These are phyloP conservation scores for Stramonita haemastoma DNA, from an alignment of 2,888 invertebrate genomes.

Conservation along the genomic window DNA sequence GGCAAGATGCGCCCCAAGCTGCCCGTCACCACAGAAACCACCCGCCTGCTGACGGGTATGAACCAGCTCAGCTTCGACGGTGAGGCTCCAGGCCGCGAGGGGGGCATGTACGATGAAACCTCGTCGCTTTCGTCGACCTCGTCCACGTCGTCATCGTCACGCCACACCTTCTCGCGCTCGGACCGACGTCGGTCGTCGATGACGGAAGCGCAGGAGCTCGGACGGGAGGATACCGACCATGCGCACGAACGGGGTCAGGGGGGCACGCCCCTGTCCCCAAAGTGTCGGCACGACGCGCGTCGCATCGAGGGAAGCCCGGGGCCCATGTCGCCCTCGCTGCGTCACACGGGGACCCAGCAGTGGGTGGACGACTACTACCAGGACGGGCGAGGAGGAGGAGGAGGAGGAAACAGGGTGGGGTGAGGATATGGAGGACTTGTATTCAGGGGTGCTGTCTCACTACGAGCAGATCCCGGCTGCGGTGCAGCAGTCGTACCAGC, in stretches of 20 bases:
- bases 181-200: slow-evolving; percentile 49
- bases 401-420: not conserved
- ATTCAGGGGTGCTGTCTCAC: slow-evolving; percentile 33
- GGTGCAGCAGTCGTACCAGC: not conserved
- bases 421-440: slow-evolving; percentile 22
- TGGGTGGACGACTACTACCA: slow-evolving; percentile 38
- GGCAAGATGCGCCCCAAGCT: slow-evolving; percentile 69
- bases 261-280: slow-evolving; percentile 32
- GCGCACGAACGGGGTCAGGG: slow-evolving; percentile 28
- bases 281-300: slow-evolving; percentile 15
- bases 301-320: slow-evolving; percentile 27
- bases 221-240: slow-evolving; percentile 8
- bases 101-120: slow-evolving; percentile 54
- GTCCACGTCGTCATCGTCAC: slow-evolving; percentile 37
- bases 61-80: slow-evolving; percentile 67
- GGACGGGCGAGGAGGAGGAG: not conserved
- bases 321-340: slow-evolving; percentile 25
- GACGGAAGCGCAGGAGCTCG: slow-evolving; percentile 50
- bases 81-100: slow-evolving; percentile 48
- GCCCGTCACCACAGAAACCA: slow-evolving; percentile 72
- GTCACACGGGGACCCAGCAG: slow-evolving; percentile 38
- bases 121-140: slow-evolving; percentile 40
- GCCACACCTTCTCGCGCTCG: slow-evolving; percentile 41
- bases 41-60: slow-evolving; percentile 71
- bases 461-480: slow-evolving; percentile 26